Evolutionary conservation across 2,888 invertebrate species (phyloP).

Genomic region (Lasioglossum zephyrum): DNA sequence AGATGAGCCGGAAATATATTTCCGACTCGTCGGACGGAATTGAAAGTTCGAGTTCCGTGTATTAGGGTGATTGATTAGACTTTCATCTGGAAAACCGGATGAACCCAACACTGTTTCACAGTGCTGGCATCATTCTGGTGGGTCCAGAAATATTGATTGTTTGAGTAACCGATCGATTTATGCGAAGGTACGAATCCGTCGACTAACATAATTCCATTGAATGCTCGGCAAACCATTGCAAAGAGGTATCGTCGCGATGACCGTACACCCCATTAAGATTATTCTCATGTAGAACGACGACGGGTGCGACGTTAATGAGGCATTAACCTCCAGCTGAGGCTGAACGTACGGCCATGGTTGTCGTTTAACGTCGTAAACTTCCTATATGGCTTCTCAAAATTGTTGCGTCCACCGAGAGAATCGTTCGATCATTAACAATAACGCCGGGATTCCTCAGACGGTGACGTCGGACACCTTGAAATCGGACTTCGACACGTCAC

Average conservation of each 20-base stretch:
- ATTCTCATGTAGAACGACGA: constrained; percentile 35
- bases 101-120: not conserved
- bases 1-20: not conserved
- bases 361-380: constrained; percentile 25
- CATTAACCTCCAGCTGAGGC: constrained; percentile 45
- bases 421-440: constrained; percentile 44
- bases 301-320: constrained; percentile 45
- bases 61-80: not conserved
- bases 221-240: constrained; percentile 36
- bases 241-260: constrained; percentile 26
- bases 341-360: constrained; percentile 22
- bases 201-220: not conserved
- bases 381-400: constrained; percentile 36
- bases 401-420: constrained; percentile 13
- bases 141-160: not conserved
- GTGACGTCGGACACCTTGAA: too few species aligned
- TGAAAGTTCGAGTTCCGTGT: not conserved
- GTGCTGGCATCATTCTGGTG: not conserved
- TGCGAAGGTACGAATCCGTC: constrained; percentile 22
- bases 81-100: not conserved
- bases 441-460: not conserved
- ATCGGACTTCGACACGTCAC: too few species aligned
- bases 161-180: constrained; percentile 6
- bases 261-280: constrained; percentile 39
- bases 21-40: not conserved